Base-by-base conservation (phyloP, 2,888 invertebrate genomes). In the Drosophila limbata region DNA sequence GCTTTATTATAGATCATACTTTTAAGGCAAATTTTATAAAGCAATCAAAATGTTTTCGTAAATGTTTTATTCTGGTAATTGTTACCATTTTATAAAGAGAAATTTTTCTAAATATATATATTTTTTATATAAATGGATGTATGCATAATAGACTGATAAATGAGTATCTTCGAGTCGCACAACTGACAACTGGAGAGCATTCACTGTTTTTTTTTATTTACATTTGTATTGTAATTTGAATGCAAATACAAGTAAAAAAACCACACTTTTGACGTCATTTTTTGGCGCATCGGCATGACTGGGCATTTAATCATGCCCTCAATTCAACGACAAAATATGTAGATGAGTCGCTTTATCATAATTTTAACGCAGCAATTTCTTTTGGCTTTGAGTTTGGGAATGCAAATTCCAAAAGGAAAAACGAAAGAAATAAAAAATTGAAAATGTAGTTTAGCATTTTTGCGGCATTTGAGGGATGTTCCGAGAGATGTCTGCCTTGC, bases 401-500 rank as follows among this genome's bases (percentile, higher is more conserved):
- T 82, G 83, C 86, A 85, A 84, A 84, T 84, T 64, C 63, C 73
- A 73, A 84, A 67, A 25, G 25, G 25, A n/a, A 35, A 50, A 33
- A 52, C 19, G 21, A 21, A 2, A 25, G 6, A 25, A 25, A 5
- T 1, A 25, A 25, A 25, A 25, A 25, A 25, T 25, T 25, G 5
- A 50, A 81, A 84, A 79, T 88, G 74, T 84, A 84, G 84, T 84
- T 84, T 84, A 73, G 80, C 82, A 86, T 79, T 84, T 65, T 74
- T 77, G 83, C 63, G 63, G 81, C 75, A 53, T 77, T 71, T 69
- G 75, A 67, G 84, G 84, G 87, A 68, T 83, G 84, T 73, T 80
- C 37, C 53, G 42, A 37, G 57, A 6, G 25, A 25, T 25, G 53
- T 52, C 48, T 55, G 3, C 9, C 2, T 28, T n/a, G 25, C 37